Evolutionary conservation across 2,113 vertebrate genomes (phyloP).

Genomic region (Toxotes jaculatrix): DNA sequence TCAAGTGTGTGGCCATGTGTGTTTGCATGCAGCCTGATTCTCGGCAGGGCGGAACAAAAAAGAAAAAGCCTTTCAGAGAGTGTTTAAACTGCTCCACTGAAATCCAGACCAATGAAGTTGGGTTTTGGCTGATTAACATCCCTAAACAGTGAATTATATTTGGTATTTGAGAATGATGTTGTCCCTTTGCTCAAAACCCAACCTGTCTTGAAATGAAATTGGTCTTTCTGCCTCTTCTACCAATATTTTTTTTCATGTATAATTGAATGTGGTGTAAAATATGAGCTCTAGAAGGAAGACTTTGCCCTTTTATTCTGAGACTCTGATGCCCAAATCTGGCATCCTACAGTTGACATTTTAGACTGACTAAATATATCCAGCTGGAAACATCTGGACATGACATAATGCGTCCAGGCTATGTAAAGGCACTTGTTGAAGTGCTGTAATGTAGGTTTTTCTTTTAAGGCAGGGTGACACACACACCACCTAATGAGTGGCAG

Average conservation of each 20-base stretch:
- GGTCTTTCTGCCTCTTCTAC: neutral
- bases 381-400: conserved; percentile 10
- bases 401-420: neutral
- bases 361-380: neutral
- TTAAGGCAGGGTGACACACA: neutral
- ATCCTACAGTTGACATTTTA: neutral
- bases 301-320: neutral
- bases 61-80: conserved; percentile 2
- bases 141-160: neutral
- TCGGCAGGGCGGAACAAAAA: conserved; percentile 27
- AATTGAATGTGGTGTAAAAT: neutral
- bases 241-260: neutral
- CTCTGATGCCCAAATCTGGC: neutral
- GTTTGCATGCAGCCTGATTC: conserved; percentile 36
- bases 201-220: neutral
- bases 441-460: neutral
- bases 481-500: neutral
- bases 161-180: neutral
- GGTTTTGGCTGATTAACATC: neutral
- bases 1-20: conserved; percentile 49
- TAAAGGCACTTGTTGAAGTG: neutral
- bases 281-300: neutral
- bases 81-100: conserved; percentile 12
- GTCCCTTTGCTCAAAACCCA: neutral
- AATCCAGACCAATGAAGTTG: neutral